phyloP scores from a whole-genome alignment of 2,113 vertebrate genomes.

The Atherinomorus stipes region DNA sequence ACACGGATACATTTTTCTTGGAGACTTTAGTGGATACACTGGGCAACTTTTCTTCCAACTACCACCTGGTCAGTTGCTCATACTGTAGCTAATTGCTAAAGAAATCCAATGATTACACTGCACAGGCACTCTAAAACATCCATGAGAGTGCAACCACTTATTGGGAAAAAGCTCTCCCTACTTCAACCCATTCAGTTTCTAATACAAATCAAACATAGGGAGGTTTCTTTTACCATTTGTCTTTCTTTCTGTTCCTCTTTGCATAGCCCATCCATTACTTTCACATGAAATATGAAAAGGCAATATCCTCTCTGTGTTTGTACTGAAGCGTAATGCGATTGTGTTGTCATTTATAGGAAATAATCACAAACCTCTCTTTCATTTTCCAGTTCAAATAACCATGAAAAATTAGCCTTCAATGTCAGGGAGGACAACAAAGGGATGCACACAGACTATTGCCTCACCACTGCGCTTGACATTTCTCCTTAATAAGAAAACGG shows the following conservation, averaged over 20 bases:
- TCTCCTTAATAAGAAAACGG: constrained; percentile 86
- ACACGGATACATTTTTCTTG: constrained; percentile 45
- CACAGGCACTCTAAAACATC: constrained; percentile 79
- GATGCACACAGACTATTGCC: constrained; percentile 82
- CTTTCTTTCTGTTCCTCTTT: constrained; percentile 84
- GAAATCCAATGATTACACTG: constrained; percentile 82
- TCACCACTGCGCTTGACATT: constrained; percentile 85
- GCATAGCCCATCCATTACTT: constrained; percentile 87
- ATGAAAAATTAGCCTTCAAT: constrained; percentile 99
- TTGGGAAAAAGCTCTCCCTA: constrained; percentile 63
- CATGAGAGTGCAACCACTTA: constrained; percentile 75
- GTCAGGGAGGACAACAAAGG: constrained; percentile 93
- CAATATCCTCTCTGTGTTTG: constrained; percentile 92
- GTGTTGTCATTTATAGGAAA: constrained; percentile 99
- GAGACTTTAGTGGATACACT: constrained; percentile 41
- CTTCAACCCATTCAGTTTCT: constrained; percentile 79
- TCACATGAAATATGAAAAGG: constrained; percentile 93
- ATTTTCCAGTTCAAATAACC: constrained; percentile 99
- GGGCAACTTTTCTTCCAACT: constrained; percentile 65
- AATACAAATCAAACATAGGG: constrained; percentile 85
- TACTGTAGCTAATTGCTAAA: constrained; percentile 83
- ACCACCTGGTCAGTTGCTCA: constrained; percentile 75
- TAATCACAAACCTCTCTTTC: constrained; percentile 94
- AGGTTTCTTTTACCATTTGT: constrained; percentile 83
- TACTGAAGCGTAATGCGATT: constrained; percentile 96